Conservation (phyloP, 2,113 vertebrate species). For the Mesembrinibis cayennensis region DNA sequence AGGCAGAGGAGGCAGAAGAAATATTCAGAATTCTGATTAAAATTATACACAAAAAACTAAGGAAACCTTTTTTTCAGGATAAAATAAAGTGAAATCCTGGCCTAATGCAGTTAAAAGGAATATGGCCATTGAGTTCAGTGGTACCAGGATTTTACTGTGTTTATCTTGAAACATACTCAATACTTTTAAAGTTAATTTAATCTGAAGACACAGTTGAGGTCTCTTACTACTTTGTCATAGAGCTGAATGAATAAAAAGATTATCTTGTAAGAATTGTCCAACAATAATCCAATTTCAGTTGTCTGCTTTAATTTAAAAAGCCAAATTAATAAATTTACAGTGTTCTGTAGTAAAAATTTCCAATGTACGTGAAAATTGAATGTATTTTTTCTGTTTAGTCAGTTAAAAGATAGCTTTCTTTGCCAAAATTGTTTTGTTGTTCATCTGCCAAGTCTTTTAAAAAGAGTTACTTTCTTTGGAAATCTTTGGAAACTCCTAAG, state of each 20-base stretch:
- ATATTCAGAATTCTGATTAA: not conserved
- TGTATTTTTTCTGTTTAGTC: not conserved
- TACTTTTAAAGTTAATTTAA: not conserved
- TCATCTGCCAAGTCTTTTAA: not conserved
- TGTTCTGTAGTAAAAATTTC: not conserved
- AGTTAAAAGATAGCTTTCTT: not conserved
- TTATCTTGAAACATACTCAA: not conserved
- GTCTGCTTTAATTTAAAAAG: not conserved
- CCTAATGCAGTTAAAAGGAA: not conserved
- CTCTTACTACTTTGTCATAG: not conserved
- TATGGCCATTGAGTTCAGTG: not conserved
- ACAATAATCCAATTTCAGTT: not conserved
- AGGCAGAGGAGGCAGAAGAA: not conserved
- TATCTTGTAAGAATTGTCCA: not conserved
- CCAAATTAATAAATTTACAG: not conserved
- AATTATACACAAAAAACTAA: not conserved
- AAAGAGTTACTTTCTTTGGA: not conserved
- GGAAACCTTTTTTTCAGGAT: not conserved
- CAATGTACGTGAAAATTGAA: not conserved
- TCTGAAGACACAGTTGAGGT: not conserved
- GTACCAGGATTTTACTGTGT: not conserved
- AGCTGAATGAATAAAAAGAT: not conserved
- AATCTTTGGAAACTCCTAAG: not conserved
- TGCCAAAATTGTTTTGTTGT: not conserved
- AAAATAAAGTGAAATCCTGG: not conserved